Percentiles rank a stretch among this genome's conserved stretches.
These are phyloP conservation scores for Leptonema lineaticorne DNA, from an alignment of 1,140 invertebrate species.

Conservation along the genomic window DNA sequence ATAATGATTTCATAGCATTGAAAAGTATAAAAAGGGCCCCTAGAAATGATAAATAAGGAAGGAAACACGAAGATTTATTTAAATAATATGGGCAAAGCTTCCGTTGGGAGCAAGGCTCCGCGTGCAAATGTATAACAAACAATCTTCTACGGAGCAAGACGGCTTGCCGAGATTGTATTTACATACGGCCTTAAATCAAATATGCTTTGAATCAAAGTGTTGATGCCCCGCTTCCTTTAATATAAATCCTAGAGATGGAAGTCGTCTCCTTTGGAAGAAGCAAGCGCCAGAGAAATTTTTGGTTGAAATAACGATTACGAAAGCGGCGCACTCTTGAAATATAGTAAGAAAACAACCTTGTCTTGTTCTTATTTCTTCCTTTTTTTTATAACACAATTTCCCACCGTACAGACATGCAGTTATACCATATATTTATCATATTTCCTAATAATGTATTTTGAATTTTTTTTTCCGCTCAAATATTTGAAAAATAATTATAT, in stretches of 20 bases:
- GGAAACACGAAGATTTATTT: conserved; percentile 25
- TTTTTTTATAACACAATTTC: background rate
- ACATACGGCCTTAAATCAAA: conserved; percentile 41
- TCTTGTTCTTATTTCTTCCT: background rate
- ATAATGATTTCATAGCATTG: background rate
- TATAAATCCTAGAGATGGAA: conserved; percentile 35
- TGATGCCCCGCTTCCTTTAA: conserved; percentile 41
- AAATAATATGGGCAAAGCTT: conserved; percentile 24
- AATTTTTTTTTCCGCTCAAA: no score
- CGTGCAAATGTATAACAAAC: conserved; percentile 42
- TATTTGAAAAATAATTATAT: no score
- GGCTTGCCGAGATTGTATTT: conserved; percentile 40
- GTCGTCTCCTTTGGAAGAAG: background rate
- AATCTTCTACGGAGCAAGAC: conserved; percentile 38
- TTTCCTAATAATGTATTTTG: no score
- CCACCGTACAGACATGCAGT: no score
- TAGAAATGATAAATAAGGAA: conserved; percentile 15
- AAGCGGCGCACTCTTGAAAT: background rate
- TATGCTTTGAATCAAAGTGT: conserved; percentile 43
- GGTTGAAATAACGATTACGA: background rate
- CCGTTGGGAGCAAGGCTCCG: conserved; percentile 28
- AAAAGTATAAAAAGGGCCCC: conserved; percentile 18
- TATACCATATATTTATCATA: no score
- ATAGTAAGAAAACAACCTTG: background rate
- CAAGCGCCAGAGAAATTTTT: background rate